Base-by-base conservation (phyloP, 2,113 vertebrate species). In the Pongo pygmaeus region DNA sequence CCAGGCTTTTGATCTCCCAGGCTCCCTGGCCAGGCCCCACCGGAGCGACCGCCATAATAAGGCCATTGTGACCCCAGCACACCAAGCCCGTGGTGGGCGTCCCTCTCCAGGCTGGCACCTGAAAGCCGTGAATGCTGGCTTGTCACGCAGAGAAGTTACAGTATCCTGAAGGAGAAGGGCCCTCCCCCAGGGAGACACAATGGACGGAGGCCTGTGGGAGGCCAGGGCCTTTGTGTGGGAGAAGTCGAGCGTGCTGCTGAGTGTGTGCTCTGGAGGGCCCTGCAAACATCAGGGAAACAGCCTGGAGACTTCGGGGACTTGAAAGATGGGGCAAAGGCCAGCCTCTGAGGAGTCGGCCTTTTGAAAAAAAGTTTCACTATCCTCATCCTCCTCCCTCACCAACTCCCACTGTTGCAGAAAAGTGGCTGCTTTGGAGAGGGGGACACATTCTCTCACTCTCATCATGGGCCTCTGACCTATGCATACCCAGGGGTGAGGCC, bases 1-100 rank as follows among this genome's bases (percentile, higher is more conserved):
- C 89, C 84, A 97, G 91, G 96, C 74, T 93, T 97, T 97, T 97
- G 97, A 98, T 98, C 91, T 93, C 78, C 23, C 43, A 14, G 86
- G 83, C 78, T 93, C 16, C 0, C 38, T 0, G 7, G 75, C n/a
- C 0, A 0, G 74, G 84, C 64, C 81, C 74, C 64, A 13, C n/a
- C 0, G 0, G 84, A 38, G 84, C 2, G 25, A 59, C 50, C 0
- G 25, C 78, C 48, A 59, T 23, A 90, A 94, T 18, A 61, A 1
- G 0, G 43, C 75, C 75, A 78, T 78, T 48, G 75, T 78, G 86
- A 69, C 59, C 17, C 50, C 25, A 30, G 77, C 67, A 50, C 67
- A 64, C 43, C n/a, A 75, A 64, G 55, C 30, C 79, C 27, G 12
- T 3, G 46, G 43, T 48, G 43, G 75, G 75, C 40, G 8, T 30